Conservation (phyloP, 1,140 invertebrate genomes). For the Dendrolimus punctatus region DNA sequence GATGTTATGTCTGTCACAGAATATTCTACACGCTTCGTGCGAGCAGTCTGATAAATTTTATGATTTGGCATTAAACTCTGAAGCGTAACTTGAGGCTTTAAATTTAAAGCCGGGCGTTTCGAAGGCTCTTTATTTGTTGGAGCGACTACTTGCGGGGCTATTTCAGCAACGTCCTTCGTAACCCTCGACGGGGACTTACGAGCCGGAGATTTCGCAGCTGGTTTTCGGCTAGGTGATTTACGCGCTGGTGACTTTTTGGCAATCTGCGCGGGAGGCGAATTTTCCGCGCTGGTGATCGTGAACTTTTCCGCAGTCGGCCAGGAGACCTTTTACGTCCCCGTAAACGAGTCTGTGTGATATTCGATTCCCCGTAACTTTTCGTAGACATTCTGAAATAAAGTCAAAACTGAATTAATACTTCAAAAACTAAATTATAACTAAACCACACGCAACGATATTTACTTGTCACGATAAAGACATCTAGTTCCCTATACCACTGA, state of each 20-base stretch:
- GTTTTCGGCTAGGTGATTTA: constrained; percentile 20
- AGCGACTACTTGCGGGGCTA: constrained; percentile 7
- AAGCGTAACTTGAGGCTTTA: constrained; percentile 30
- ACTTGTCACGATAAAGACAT: constrained; percentile 19
- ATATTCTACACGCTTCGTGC: constrained; percentile 47
- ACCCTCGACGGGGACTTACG: constrained; percentile 45
- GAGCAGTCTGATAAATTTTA: constrained; percentile 32
- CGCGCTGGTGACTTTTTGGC: constrained; percentile 20
- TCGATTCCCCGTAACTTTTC: constrained; percentile 36
- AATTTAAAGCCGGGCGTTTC: constrained; percentile 40
- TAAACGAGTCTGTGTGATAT: constrained; percentile 34
- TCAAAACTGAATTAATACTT: constrained; percentile 20
- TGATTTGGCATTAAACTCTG: constrained; percentile 33
- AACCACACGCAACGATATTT: constrained; percentile 29
- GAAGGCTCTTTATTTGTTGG: constrained; percentile 32
- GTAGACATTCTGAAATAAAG: constrained; percentile 50
- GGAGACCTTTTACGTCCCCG: constrained; percentile 30
- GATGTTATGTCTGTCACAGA: constrained; percentile 39
- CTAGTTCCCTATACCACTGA: constrained; percentile 10
- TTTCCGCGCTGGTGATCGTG: constrained; percentile 22
- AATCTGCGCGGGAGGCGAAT: constrained; percentile 25
- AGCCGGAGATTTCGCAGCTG: constrained; percentile 41
- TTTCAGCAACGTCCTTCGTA: constrained; percentile 33
- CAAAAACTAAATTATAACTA: constrained; percentile 45
- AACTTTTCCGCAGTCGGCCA: constrained; percentile 53